A percentile compares a stretch with the other conserved stretches of the same genome.
Conservation (phyloP, 2,113 vertebrate species). For the Sorex fumeus region DNA sequence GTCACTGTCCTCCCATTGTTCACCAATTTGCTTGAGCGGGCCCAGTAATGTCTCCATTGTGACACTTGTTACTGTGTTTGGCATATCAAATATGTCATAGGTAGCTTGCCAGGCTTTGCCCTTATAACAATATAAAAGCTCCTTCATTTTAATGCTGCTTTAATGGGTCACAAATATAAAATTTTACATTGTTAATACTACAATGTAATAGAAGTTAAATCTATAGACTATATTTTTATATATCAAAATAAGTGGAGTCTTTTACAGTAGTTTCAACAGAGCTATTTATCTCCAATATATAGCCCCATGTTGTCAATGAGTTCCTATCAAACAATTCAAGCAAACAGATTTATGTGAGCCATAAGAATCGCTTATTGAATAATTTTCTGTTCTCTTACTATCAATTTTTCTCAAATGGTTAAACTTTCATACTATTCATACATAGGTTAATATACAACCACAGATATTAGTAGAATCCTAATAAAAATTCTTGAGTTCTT, state of each 20-base stretch:
- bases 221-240: too few relatives aligned
- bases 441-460: neutral
- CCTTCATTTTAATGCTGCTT: neutral
- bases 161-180: slow-evolving; percentile 1
- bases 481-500: neutral
- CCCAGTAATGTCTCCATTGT: too few relatives aligned
- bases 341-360: neutral
- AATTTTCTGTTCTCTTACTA: neutral
- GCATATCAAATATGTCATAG: too few relatives aligned
- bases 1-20: too few relatives aligned
- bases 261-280: too few relatives aligned
- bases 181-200: neutral
- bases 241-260: too few relatives aligned
- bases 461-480: neutral
- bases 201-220: too few relatives aligned
- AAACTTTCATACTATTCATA: neutral
- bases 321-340: slow-evolving; percentile 22
- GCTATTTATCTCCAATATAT: neutral
- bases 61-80: too few relatives aligned
- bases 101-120: too few relatives aligned
- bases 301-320: neutral
- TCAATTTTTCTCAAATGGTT: neutral
- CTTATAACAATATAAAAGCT: too few relatives aligned
- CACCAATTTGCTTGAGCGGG: too few relatives aligned
- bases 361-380: neutral